These are phyloP conservation scores for Eurosta solidaginis DNA, from an alignment of 1,140 invertebrate genomes.

Conservation along the genomic window DNA sequence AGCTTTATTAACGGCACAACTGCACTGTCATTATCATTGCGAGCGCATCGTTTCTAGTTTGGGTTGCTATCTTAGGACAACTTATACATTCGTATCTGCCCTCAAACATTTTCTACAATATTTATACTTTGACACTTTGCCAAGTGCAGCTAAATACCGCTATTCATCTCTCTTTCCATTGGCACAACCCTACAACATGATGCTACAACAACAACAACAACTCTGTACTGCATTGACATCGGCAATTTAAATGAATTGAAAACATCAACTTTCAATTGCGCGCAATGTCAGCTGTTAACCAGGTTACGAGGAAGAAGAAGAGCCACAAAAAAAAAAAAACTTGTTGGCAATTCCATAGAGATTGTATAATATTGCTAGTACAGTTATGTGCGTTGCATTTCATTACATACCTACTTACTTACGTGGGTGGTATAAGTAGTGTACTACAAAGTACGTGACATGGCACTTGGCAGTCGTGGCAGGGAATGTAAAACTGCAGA, in stretches of 20 bases:
- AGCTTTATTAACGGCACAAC: conserved; percentile 3
- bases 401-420: background rate
- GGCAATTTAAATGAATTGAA: conserved; percentile 25
- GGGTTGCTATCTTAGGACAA: no score
- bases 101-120: background rate
- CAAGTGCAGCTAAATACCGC: background rate
- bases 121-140: conserved; percentile 19
- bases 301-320: no score
- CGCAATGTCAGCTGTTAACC: conserved; percentile 22
- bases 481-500: no score
- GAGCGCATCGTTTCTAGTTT: no score
- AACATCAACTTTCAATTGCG: conserved; percentile 27
- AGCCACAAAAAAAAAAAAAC: background rate
- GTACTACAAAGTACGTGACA: background rate
- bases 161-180: background rate
- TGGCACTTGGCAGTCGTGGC: no score
- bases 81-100: background rate
- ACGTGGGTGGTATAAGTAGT: background rate
- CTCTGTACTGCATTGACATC: background rate
- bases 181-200: no score
- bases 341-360: background rate
- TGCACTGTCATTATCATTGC: background rate
- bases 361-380: background rate
- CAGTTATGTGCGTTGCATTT: background rate
- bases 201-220: no score